Conservation (phyloP, 2,888 invertebrate species). For the Drosophila putrida region DNA sequence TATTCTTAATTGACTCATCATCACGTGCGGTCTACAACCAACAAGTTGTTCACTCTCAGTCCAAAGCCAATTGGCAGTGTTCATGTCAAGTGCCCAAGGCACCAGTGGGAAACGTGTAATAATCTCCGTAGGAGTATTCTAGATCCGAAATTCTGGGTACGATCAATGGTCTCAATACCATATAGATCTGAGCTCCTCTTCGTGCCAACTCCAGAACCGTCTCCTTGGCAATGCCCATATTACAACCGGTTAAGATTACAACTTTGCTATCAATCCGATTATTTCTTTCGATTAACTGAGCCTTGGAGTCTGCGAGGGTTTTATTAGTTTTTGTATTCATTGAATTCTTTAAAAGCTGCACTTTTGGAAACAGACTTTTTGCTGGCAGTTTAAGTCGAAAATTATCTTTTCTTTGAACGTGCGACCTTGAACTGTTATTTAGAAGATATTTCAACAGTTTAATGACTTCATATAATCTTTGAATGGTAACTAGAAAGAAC, state of each 20-base stretch:
- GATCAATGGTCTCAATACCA: conserved; percentile 93
- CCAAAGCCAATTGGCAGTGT: conserved; percentile 88
- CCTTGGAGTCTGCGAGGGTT: conserved; percentile 72
- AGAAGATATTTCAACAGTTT: too few species aligned
- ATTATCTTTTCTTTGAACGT: background rate
- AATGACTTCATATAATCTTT: too few species aligned
- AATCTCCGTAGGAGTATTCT: conserved; percentile 78
- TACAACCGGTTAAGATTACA: conserved; percentile 92
- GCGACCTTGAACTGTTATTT: too few species aligned
- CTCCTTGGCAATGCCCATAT: conserved; percentile 93
- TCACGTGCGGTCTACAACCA: conserved; percentile 40
- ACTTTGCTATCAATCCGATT: conserved; percentile 88
- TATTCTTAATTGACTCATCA: conserved; percentile 21
- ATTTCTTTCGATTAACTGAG: conserved; percentile 79
- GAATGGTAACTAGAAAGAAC: too few species aligned
- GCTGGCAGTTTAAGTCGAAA: background rate
- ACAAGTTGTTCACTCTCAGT: conserved; percentile 85
- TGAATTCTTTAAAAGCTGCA: background rate
- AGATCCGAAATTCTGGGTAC: conserved; percentile 88
- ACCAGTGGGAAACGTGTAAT: conserved; percentile 86
- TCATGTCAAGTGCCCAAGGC: conserved; percentile 86
- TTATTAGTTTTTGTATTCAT: conserved; percentile 37
- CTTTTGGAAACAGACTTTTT: background rate
- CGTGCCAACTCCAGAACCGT: conserved; percentile 90
- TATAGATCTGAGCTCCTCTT: conserved; percentile 92